Conservation (phyloP, 2,113 vertebrate species). For the Acrocephalus arundinaceus region DNA sequence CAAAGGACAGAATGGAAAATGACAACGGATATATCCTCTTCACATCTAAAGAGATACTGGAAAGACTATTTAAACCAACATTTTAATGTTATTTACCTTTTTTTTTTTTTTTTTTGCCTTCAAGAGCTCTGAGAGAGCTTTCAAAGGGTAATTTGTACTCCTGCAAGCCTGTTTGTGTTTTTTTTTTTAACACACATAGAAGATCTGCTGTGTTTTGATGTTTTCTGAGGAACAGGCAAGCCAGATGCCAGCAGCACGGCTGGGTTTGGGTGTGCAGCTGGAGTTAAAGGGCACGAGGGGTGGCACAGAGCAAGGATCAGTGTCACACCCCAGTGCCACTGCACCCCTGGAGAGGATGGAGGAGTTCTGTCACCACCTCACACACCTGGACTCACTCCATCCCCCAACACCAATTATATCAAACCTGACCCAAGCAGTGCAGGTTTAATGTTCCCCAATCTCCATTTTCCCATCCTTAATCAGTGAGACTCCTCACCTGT, state of each 20-base stretch:
- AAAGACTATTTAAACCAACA: conserved; percentile 17
- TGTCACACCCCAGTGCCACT: not conserved
- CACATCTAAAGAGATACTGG: not conserved
- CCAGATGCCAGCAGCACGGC: not conserved
- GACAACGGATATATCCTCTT: not conserved
- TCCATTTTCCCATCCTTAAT: not conserved
- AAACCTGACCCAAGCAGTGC: not conserved
- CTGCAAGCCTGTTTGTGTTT: no score
- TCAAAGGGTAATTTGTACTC: no score
- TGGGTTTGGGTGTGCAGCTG: not conserved
- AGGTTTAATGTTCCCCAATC: not conserved
- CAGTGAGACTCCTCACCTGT: not conserved
- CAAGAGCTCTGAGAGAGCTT: no score
- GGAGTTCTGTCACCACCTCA: rapidly evolving
- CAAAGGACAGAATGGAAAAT: not conserved
- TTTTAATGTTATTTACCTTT: not conserved
- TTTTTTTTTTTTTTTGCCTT: not conserved
- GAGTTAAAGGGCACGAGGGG: not conserved
- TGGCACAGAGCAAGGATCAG: not conserved
- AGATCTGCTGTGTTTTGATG: not conserved
- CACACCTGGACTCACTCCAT: not conserved
- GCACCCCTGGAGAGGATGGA: not conserved
- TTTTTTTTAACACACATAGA: not conserved
- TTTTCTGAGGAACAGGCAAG: not conserved
- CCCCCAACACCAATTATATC: not conserved